Base-by-base conservation (phyloP, 2,113 vertebrate genomes). In the Rousettus leschenaultii region DNA sequence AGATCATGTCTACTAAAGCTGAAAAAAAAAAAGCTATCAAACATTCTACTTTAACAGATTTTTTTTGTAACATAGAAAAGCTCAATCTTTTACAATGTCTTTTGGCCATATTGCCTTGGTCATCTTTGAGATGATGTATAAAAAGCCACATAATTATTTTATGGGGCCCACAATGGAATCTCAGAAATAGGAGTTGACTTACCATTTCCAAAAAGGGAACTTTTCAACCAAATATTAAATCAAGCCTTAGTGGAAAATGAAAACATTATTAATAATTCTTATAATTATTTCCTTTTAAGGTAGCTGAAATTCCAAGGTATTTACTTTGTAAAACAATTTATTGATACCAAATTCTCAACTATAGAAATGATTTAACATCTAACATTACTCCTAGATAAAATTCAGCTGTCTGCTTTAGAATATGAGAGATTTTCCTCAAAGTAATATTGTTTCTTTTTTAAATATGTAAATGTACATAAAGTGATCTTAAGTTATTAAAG, bases 261-360 rank as follows among this genome's bases (percentile, higher is more conserved):
- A 97, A 94, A 95, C 92, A 97, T 98, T 98, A 98, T 98, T 97
- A 98, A 97, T 98, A 98, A 97, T 78, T 93, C 51, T 73, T 97
- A 78, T 95, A 96, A 95, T 98, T 98, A 96, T 98, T 98, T 97
- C 70, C 75, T 28, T 96, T 77, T 95, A 86, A 95, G 96, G 98
- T 93, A 98, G 96, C 89, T 98, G 96, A 96, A 95, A 61, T 65
- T 84, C 79, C 65, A 95, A 88, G 5, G n/a, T 96, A 38, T 78
- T 97, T 97, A 68, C 96, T 94, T 98, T 95, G 26, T 80, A 95
- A 95, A 90, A 92, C 59, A 77, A 95, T 95, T 96, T 33, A 33
- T 35, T 96, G 87, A 26, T 92, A 24, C 28, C 71, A 16, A 95
- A 95, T 97, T 96, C 74, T 93, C 89, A 92, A 55, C 19, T 7